phyloP scores from a whole-genome alignment of 2,797 vertebrate genomes.

The Rachycentron canadum region DNA sequence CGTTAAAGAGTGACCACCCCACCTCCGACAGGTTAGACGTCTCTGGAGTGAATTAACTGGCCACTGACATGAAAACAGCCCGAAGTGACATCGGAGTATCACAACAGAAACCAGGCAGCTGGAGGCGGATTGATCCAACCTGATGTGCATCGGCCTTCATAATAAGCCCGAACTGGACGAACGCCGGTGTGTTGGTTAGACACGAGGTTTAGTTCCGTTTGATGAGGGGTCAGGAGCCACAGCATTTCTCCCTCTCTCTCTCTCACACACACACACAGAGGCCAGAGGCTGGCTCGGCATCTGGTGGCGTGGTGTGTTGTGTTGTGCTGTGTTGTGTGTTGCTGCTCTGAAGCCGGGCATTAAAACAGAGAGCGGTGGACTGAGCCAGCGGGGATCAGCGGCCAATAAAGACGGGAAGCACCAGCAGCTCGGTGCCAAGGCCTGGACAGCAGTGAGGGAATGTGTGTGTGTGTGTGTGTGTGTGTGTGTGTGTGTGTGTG shows the following conservation, averaged over 20 bases:
- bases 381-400: conserved; percentile 60
- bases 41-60: conserved; percentile 10
- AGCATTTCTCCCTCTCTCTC: neutral
- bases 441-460: conserved; percentile 59
- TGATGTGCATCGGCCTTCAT: conserved; percentile 4
- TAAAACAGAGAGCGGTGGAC: conserved; percentile 45
- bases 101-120: conserved; percentile 14
- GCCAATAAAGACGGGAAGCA: conserved; percentile 64
- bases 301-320: too few relatives aligned
- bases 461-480: conserved; percentile 16
- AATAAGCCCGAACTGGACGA: neutral
- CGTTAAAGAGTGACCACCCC: conserved; percentile 32
- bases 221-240: conserved; percentile 28
- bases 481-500: conserved; percentile 34
- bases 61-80: conserved; percentile 3
- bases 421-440: conserved; percentile 47
- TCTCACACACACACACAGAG: neutral
- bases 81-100: neutral
- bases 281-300: conserved; percentile 51
- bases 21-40: conserved; percentile 32
- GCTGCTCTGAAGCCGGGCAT: conserved; percentile 55
- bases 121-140: conserved; percentile 3
- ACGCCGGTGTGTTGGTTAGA: conserved; percentile 27
- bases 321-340: conserved; percentile 28
- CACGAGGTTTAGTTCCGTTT: conserved; percentile 40